Percentiles rank a stretch among this genome's conserved stretches.
phyloP scores from a whole-genome alignment of 1,140 invertebrate genomes.

The Atta cephalotes region DNA sequence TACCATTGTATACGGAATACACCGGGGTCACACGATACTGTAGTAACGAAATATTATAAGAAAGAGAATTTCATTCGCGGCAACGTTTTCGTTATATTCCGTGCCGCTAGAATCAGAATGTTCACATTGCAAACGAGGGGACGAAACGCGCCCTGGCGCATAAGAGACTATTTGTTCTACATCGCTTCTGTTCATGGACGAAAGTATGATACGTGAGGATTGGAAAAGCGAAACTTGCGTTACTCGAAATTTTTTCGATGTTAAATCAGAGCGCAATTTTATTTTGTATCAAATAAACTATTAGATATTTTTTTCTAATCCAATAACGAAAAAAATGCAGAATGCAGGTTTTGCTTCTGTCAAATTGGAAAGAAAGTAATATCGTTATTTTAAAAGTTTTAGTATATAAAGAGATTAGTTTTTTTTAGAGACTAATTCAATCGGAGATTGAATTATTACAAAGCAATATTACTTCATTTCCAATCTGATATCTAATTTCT shows the following conservation, averaged over 20 bases:
- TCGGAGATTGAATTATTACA: background rate
- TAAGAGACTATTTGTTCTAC: constrained; percentile 24
- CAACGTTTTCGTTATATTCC: constrained; percentile 44
- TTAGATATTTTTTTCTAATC: constrained; percentile 1
- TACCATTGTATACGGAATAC: constrained; percentile 74
- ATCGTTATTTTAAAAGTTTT: background rate
- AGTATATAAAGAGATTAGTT: background rate
- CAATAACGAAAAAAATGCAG: constrained; percentile 11
- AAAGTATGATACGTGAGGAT: background rate
- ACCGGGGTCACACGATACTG: constrained; percentile 62
- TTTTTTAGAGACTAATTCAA: background rate
- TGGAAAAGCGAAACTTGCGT: background rate
- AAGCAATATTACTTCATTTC: constrained; percentile 32
- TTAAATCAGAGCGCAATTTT: constrained; percentile 1
- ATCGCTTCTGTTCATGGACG: constrained; percentile 10
- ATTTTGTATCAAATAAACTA: constrained; percentile 18
- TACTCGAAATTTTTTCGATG: constrained; percentile 18
- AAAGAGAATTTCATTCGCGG: constrained; percentile 27
- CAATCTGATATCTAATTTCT: background rate
- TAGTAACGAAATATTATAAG: constrained; percentile 75
- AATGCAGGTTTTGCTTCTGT: background rate
- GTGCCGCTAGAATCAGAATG: constrained; percentile 50
- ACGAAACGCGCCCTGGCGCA: constrained; percentile 35
- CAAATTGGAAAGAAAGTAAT: constrained; percentile 2
- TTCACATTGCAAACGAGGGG: constrained; percentile 46